A percentile compares a stretch with the other conserved stretches of the same genome.
Evolutionary conservation across 1,140 invertebrate genomes (phyloP).

Genomic region (Coenobita brevimanus): DNA sequence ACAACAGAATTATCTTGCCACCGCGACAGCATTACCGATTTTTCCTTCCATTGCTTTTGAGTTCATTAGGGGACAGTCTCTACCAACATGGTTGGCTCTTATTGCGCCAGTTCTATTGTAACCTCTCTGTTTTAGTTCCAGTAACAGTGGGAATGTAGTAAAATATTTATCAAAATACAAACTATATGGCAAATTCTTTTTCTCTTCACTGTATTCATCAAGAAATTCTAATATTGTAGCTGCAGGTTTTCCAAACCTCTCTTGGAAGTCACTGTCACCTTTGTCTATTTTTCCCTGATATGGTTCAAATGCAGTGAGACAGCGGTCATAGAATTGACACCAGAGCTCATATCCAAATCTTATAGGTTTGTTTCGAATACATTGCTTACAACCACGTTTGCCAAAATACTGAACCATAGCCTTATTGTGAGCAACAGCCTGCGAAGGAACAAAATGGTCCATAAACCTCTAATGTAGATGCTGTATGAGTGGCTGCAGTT

Average conservation of each 20-base stretch:
- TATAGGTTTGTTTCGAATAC: background rate
- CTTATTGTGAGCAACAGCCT: background rate
- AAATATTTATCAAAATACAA: constrained; percentile 15
- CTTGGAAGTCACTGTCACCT: background rate
- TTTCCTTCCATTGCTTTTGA: background rate
- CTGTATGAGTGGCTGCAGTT: constrained; percentile 2
- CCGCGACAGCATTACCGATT: background rate
- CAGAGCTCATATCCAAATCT: background rate
- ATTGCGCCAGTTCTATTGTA: background rate
- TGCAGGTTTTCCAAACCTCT: constrained; percentile 2
- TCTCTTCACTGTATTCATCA: constrained; percentile 1
- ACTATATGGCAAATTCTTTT: constrained; percentile 5
- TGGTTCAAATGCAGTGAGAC: background rate
- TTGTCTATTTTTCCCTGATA: background rate
- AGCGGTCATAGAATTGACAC: background rate
- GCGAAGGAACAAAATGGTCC: background rate
- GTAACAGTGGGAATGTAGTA: background rate
- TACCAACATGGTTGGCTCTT: background rate
- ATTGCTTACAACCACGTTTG: constrained; percentile 11
- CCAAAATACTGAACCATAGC: constrained; percentile 2
- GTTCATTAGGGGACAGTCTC: background rate
- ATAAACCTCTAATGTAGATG: background rate
- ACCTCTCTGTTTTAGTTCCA: background rate
- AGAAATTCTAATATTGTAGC: background rate
- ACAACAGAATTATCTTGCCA: constrained; percentile 9